These are phyloP conservation scores for Allacma fusca DNA, from an alignment of 2,888 invertebrate genomes.

Conservation along the genomic window DNA sequence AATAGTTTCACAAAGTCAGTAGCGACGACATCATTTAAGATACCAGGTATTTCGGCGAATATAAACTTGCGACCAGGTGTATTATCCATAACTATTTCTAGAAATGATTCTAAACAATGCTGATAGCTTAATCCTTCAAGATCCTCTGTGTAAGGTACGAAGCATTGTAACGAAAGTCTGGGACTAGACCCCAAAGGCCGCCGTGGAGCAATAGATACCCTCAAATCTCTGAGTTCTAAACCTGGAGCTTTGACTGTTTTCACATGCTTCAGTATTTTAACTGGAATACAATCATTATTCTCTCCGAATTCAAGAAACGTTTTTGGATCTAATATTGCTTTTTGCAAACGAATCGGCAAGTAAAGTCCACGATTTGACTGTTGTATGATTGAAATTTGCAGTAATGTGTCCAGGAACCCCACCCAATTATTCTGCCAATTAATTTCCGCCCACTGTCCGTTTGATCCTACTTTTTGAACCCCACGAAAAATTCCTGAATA, in stretches of 20 bases:
- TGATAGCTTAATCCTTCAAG: neutral
- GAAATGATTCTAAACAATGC: neutral
- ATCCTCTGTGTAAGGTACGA: constrained; percentile 40
- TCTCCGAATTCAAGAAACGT: neutral
- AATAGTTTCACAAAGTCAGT: neutral
- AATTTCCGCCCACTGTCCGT: constrained; percentile 64
- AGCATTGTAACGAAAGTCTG: constrained; percentile 22
- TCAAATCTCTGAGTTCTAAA: constrained; percentile 78
- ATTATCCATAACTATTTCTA: neutral
- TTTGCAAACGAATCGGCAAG: constrained; percentile 79
- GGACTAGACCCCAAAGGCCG: constrained; percentile 70
- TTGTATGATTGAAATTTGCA: constrained; percentile 80
- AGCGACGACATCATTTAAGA: neutral
- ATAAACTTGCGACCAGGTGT: neutral
- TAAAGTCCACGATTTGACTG: constrained; percentile 75
- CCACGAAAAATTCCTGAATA: constrained; percentile 64
- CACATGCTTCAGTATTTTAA: constrained; percentile 67
- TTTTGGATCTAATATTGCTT: constrained; percentile 73
- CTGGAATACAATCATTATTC: constrained; percentile 47
- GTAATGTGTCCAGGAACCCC: constrained; percentile 86
- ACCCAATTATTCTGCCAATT: constrained; percentile 86
- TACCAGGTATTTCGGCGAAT: neutral
- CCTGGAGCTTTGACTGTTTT: constrained; percentile 73
- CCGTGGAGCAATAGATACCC: constrained; percentile 77
- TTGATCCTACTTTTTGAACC: constrained; percentile 63